Evolutionary conservation across 2,888 invertebrate species (phyloP), one percentile per base, ranked within the genome.

Genomic region (Lagria hirta): DNA sequence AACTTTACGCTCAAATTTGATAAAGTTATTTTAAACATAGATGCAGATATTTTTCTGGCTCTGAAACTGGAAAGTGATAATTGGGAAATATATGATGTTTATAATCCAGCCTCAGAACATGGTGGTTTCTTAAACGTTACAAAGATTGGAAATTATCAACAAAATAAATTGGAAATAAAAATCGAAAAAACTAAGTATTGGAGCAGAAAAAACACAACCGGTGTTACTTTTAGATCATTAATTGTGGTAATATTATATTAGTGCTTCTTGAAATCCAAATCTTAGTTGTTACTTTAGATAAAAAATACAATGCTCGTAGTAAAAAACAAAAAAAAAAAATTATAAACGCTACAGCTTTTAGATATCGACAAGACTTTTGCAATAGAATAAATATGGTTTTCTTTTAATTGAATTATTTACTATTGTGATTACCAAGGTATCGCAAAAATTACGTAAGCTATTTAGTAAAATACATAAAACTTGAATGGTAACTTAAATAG

Each of bases 201-300:
- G 54, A 23, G 26, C 3, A 52, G 66, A 29, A 57, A 48, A 37
- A 57, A 66, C 45, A 58, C 65, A 55, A 58, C 58, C 15, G 62
- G 60, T 5, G 55, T 65, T 15, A 50, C 42, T 2, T 56, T 66
- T 26, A 61, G 52, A 40, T 37, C 60, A 3, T 52, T 55, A 27
- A 48, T 64, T 41, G 60, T 61, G 44, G 66, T 66, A 57, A 52
- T 50, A 11, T n/a, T 11, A 22, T 43, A 17, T 8, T 22, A 4
- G 5, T 35, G 16, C n/a, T 3, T 14, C n/a, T 24, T 6, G 8
- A 8, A n/a, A n/a, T n/a, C n/a, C n/a, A n/a, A n/a, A n/a, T n/a
- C n/a, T n/a, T n/a, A n/a, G n/a, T n/a, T n/a, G n/a, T n/a, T n/a
- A n/a, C n/a, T n/a, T n/a, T n/a, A n/a, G n/a, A n/a, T n/a, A n/a